These are phyloP conservation scores for Astatotilapia flaviijosephi DNA, from an alignment of 2,113 vertebrate species.

Conservation along the genomic window DNA sequence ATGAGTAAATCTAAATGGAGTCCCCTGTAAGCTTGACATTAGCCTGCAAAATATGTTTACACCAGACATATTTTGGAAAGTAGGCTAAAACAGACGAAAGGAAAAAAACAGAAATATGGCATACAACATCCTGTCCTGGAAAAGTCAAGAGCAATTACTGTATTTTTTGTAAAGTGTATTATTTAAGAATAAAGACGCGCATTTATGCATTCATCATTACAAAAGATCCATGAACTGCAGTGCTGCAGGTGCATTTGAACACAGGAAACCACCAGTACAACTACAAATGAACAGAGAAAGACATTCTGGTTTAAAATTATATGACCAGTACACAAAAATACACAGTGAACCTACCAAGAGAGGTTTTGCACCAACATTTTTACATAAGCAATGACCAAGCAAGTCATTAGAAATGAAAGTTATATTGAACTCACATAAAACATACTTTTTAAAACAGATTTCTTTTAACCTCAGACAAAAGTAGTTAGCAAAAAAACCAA, in stretches of 20 bases:
- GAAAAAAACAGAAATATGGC: neutral
- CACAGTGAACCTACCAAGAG: neutral
- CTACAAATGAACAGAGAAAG: neutral
- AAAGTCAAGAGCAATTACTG: neutral
- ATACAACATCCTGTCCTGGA: constrained; percentile 12
- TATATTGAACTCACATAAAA: neutral
- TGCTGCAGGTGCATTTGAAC: neutral
- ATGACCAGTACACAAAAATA: neutral
- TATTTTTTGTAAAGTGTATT: neutral
- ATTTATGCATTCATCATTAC: neutral
- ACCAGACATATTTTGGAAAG: constrained; percentile 6
- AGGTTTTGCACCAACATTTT: neutral
- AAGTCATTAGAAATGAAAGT: neutral
- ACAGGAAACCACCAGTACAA: neutral
- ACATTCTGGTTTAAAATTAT: neutral
- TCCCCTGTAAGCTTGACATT: neutral
- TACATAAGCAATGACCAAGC: neutral
- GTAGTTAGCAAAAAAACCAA: neutral
- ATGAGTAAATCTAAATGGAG: constrained; percentile 3
- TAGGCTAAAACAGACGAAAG: neutral
- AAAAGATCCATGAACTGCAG: neutral
- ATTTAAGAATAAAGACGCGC: neutral
- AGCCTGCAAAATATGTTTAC: constrained; percentile 2
- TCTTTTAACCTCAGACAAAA: neutral
- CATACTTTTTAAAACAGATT: neutral